Conservation (phyloP, 2,113 vertebrate genomes). For the Corythornis cristatus region DNA sequence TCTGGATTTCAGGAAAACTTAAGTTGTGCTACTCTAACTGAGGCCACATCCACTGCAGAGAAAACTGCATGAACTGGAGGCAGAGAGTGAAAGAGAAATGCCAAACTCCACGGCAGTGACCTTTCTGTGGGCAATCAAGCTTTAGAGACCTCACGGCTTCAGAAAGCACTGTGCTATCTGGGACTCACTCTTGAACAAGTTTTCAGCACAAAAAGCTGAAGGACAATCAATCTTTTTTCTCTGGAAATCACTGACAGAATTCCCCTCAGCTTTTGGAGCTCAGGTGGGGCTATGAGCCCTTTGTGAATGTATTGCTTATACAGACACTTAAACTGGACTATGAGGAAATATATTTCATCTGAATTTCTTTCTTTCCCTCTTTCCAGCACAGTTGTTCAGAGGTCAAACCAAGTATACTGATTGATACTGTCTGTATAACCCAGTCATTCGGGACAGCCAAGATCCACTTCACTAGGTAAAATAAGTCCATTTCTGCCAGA, state of each 20-base stretch:
- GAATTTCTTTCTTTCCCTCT: conserved; percentile 35
- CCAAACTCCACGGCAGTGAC: background rate
- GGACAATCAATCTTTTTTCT: background rate
- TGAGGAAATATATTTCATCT: background rate
- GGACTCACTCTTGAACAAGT: background rate
- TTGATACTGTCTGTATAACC: background rate
- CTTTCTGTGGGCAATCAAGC: background rate
- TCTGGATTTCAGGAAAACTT: background rate
- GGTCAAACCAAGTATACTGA: conserved; percentile 28
- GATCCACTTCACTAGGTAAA: conserved; percentile 57
- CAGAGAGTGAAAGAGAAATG: background rate
- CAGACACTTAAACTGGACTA: background rate
- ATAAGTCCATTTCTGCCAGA: conserved; percentile 63
- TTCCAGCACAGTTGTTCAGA: conserved; percentile 30
- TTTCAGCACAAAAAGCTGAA: background rate
- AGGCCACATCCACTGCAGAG: background rate
- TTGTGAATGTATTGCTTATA: background rate
- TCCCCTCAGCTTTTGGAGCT: background rate
- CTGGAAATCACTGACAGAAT: background rate
- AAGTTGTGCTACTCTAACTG: background rate
- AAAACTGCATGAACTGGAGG: background rate
- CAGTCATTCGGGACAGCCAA: background rate
- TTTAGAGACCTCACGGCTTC: background rate
- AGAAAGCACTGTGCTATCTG: background rate
- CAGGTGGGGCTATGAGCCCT: background rate